phyloP scores from a whole-genome alignment of 2,113 vertebrate genomes.

The Heliornis fulica region DNA sequence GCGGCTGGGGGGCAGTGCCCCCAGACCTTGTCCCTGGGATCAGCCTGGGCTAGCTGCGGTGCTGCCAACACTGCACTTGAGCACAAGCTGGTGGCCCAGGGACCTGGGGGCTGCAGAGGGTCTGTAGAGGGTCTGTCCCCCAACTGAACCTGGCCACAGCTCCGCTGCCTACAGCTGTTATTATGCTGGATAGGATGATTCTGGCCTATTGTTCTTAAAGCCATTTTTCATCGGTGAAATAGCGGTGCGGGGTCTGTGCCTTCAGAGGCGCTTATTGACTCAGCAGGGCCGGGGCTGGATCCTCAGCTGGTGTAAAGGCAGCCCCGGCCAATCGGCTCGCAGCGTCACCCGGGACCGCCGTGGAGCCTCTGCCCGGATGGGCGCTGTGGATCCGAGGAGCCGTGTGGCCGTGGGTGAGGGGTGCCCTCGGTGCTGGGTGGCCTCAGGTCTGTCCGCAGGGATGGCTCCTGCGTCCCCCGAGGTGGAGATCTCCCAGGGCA shows the following conservation, averaged over 20 bases:
- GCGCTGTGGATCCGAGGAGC: background rate
- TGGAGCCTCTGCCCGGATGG: accelerated
- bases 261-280: background rate
- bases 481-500: background rate
- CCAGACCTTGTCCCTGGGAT: background rate
- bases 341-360: background rate
- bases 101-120: accelerated
- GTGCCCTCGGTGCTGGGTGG: background rate
- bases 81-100: background rate
- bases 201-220: background rate
- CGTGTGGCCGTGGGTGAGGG: background rate
- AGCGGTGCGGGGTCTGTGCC: background rate
- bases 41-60: background rate
- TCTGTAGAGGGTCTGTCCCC: background rate
- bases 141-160: accelerated
- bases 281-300: background rate
- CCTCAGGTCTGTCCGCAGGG: background rate
- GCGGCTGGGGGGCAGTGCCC: background rate
- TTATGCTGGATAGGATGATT: background rate
- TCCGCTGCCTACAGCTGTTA: background rate
- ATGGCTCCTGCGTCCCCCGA: background rate
- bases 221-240: background rate
- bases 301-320: background rate
- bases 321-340: background rate
- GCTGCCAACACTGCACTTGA: background rate